Evolutionary conservation across 2,888 invertebrate genomes (phyloP), one percentile per base, ranked within the genome.

Genomic region (Lasioglossum zephyrum): DNA sequence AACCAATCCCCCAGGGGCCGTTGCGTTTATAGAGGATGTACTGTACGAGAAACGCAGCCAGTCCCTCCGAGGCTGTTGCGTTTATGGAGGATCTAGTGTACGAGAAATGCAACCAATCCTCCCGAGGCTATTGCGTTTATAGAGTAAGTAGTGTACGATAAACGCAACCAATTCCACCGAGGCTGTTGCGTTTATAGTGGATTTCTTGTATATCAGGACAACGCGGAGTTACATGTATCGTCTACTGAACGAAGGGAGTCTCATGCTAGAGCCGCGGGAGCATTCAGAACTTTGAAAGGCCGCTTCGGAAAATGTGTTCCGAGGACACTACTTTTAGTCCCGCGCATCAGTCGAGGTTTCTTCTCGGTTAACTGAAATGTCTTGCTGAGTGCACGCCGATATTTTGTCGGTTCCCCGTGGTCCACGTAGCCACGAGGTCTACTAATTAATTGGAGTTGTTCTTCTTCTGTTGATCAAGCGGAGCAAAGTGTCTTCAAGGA

Each of bases 401-500:
- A 57, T 69, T 63, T 39, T 79, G 72, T 44, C 41, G 78, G 80
- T 78, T 63, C 77, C 73, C 53, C 53, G 79, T 79, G 70, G 87
- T 31, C 80, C 77, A 74, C 83, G 72, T 76, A 44, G 86, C 82
- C 84, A 74, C 73, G 79, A 63, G 78, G 75, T 44, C 41, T 57
- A 41, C 70, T 77, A 77, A 60, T 72, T 66, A 66, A 49, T 82
- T 73, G 44, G 53, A 31, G 39, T 69, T 22, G 39, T 47, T 74
- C 26, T 47, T 53, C 73, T 47, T 81, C 78, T 81, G 60, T 81
- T 87, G 90, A 92, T 70, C 90, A 92, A 73, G 83, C 89, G 81
- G 85, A 87, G 92, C 95, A 95, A 92, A 95, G 92, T 85, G 92
- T 89, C 89, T 93, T 94, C 82, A 95, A 93, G 91, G 95, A 95